Base-by-base conservation (phyloP, 2,888 invertebrate genomes). In the Euclidia mi region DNA sequence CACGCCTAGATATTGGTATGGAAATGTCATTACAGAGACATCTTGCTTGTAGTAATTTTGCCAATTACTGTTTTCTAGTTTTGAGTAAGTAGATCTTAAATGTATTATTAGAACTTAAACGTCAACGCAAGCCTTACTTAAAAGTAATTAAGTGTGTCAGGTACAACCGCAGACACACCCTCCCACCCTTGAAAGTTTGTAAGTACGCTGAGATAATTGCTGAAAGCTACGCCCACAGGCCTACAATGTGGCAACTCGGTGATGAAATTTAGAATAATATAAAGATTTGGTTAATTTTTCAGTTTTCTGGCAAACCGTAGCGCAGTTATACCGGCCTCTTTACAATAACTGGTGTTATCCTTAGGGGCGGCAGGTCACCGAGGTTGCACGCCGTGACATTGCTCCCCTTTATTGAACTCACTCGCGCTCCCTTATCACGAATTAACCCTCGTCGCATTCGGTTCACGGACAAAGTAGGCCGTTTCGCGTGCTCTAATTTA, bases 351-450 rank as follows among this genome's bases (percentile, higher is more conserved):
- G 81, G 60, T 79, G 81, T 87, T 89, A 87, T 89, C 83, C 82
- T 65, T 70, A 71, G 74, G 77, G 80, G 78, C 61, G 75, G 74
- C 65, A 72, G 77, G 78, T 78, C 76, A 73, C 67, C 57, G 66
- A 74, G 84, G 83, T 81, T 78, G 78, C 74, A 75, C 79, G 79
- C 79, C 82, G 85, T 85, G 87, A 88, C 88, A 87, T 88, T 84
- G 87, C 85, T 84, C 85, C 85, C 81, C 81, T 85, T 85, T 86
- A 90, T 90, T 90, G 88, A 85, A 88, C 86, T 83, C 78, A 82
- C 81, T 87, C n/a, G n/a, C n/a, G n/a, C n/a, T n/a, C n/a, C n/a
- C 88, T 91, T 91, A 92, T 91, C 89, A 84, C 86, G 87, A 91
- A 91, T 90, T 91, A 91, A 88, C 85, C 83, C 85, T 83, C 82